Base-by-base conservation (phyloP, 2,888 invertebrate genomes). In the Zaprionus lineosus region DNA sequence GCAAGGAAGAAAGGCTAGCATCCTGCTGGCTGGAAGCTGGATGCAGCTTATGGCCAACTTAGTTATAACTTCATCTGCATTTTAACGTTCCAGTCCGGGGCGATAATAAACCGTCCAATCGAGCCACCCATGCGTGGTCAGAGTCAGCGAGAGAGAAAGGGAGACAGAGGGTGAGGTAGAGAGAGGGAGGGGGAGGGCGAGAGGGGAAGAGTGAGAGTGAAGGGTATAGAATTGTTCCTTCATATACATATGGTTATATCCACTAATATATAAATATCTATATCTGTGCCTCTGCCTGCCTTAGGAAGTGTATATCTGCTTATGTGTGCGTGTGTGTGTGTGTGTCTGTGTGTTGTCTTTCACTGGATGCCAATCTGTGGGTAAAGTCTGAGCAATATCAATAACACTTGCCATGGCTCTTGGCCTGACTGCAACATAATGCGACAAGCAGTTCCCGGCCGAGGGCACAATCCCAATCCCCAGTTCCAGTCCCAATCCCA, bases 111-210 rank as follows among this genome's bases (percentile, higher is more conserved):
- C 65, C 71, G 73, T 60, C 78, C 63, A 75, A 74, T 68, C 55
- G 73, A 86, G 78, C 86, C 85, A 86, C 85, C 85, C 85, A 87
- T 87, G 86, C 86, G 86, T 87, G 83, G 69, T 64, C 59, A 58
- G 36, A 26, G 55, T 28, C 12, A 26, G 21, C 14, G 29, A 24
- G n/a, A n/a, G n/a, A n/a, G n/a, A n/a, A n/a, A n/a, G n/a, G n/a
- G n/a, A n/a, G n/a, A n/a, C n/a, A n/a, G n/a, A n/a, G n/a, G n/a
- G n/a, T n/a, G n/a, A n/a, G n/a, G n/a, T n/a, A n/a, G n/a, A n/a
- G n/a, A n/a, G n/a, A n/a, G n/a, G n/a, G n/a, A n/a, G n/a, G n/a
- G n/a, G n/a, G n/a, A n/a, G n/a, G n/a, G n/a, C n/a, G n/a, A n/a
- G n/a, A n/a, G n/a, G n/a, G n/a, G n/a, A n/a, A n/a, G n/a, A n/a